Base-by-base conservation (phyloP, 2,888 invertebrate genomes). In the Apoda limacodes region DNA sequence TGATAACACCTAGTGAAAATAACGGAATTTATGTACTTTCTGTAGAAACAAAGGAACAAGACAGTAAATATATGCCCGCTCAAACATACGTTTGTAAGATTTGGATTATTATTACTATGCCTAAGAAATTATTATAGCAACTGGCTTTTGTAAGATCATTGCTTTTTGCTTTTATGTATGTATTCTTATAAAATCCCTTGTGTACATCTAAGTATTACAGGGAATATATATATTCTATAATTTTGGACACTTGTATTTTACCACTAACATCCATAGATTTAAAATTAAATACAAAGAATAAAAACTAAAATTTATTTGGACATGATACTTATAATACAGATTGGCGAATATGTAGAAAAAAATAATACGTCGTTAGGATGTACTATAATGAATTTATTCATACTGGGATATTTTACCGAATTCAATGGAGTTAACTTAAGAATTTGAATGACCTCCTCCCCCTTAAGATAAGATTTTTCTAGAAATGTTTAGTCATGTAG, bases 31-130 rank as follows among this genome's bases (percentile, higher is more conserved):
- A 56, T 40, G 50, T 45, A 12, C 40, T 75, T 31, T 50, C 53
- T 2, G 65, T 76, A 9, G 58, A 57, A 11, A 65, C 51, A 12
- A 43, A 53, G 38, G 45, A 43, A 6, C 39, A 45, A 13, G 46
- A 47, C 7, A 46, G 47, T 6, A 50, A 40, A 3, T 76, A 65
- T 24, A 53, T 64, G 3, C 62, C 69, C 0, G 66, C 60, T 30
- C 78, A 78, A 43, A 75, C 76, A 4, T 78, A 78, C 42, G 64
- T 68, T 37, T 57, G 78, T 78, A 56, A 61, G 76, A 43, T 32
- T 23, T 26, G 23, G 29, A n/a, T 31, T 11, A 13, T 10, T 14
- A 19, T 21, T 17, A 17, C 17, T 7, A 4, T 22, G 22, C 10
- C 9, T 25, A 15, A 10, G 4, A 11, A 21, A 22, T 32, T 27